Evolutionary conservation across 2,888 invertebrate genomes (phyloP).

Genomic region (Gymnoscelis rufifasciata): DNA sequence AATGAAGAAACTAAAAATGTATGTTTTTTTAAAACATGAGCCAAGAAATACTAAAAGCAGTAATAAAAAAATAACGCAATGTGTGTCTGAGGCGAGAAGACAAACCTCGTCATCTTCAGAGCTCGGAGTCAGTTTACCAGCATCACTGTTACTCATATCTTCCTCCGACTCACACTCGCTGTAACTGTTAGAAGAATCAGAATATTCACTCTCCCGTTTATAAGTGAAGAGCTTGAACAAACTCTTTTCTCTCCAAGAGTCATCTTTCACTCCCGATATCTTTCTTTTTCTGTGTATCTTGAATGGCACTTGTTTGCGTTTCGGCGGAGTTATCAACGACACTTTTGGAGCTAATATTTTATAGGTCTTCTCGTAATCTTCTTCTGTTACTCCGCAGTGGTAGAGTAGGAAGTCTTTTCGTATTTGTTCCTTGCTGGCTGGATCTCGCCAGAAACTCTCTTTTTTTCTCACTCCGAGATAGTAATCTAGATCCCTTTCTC

Average conservation of each 20-base stretch:
- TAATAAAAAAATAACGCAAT: no score
- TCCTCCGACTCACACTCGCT: slow-evolving; percentile 66
- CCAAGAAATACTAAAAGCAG: no score
- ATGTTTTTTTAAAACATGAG: no score
- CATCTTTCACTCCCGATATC: slow-evolving; percentile 46
- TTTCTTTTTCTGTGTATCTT: slow-evolving; percentile 63
- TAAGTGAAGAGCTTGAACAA: slow-evolving; percentile 63
- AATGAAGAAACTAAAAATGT: no score
- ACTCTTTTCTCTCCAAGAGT: slow-evolving; percentile 64
- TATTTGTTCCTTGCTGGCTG: slow-evolving; percentile 61
- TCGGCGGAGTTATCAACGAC: slow-evolving; percentile 45
- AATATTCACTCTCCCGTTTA: slow-evolving; percentile 58
- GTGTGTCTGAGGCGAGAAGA: no score
- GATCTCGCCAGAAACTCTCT: slow-evolving; percentile 67
- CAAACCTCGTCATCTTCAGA: slow-evolving; percentile 20
- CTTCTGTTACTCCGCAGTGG: slow-evolving; percentile 64
- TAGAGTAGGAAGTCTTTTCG: slow-evolving; percentile 65
- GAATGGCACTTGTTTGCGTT: slow-evolving; percentile 67
- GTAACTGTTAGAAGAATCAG: slow-evolving; percentile 65
- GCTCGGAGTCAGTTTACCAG: slow-evolving; percentile 12
- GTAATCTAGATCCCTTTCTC: slow-evolving; percentile 64
- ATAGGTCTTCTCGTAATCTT: slow-evolving; percentile 58
- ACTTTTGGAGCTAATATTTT: slow-evolving; percentile 45
- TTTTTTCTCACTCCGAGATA: slow-evolving; percentile 64
- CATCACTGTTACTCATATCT: slow-evolving; percentile 21